phyloP scores from a whole-genome alignment of 2,113 vertebrate genomes.

The Raphicerus campestris region DNA sequence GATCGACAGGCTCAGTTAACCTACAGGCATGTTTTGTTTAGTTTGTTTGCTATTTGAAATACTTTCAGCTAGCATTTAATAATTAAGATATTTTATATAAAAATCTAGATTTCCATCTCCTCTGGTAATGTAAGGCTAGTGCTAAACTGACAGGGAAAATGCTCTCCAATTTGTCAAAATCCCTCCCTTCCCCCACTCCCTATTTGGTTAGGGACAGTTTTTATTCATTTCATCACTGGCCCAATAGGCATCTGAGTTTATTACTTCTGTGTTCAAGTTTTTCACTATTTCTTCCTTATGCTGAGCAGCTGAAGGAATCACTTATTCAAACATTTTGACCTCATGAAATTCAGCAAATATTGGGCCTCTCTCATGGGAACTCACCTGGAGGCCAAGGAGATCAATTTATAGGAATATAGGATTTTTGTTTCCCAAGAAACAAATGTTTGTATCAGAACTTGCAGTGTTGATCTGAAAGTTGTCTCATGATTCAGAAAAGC shows the following conservation, averaged over 20 bases:
- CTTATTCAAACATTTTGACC: background rate
- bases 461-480: background rate
- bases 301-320: background rate
- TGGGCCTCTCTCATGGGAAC: background rate
- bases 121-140: background rate
- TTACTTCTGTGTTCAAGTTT: background rate
- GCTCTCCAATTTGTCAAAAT: background rate
- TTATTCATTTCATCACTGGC: background rate
- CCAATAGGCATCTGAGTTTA: background rate
- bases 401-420: background rate
- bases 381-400: background rate
- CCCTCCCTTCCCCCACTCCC: background rate
- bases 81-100: background rate
- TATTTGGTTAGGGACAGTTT: background rate
- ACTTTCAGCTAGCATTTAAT: background rate
- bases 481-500: background rate
- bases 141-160: background rate
- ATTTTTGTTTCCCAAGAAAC: too few species aligned
- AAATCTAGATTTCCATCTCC: background rate
- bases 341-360: background rate
- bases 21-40: background rate
- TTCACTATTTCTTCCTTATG: background rate
- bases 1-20: background rate
- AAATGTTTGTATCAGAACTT: background rate
- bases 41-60: slow-evolving; percentile 13